Evolutionary conservation across 1,140 invertebrate genomes (phyloP), one percentile per base, ranked within the genome.

Genomic region (Ephestia elutella): DNA sequence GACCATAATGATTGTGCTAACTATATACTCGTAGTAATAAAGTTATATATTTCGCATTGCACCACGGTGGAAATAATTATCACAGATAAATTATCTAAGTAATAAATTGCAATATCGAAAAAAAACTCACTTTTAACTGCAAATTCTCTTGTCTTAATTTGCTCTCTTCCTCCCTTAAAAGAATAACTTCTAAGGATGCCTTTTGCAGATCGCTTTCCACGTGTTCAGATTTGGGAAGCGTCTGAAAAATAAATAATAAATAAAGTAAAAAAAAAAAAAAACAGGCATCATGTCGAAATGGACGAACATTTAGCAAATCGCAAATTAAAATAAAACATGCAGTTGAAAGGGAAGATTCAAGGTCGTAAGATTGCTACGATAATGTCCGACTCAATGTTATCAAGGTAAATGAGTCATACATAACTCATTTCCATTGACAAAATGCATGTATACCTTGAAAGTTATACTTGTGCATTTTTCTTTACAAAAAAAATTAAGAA

Each of bases 121-220:
- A 63, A 66, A 57, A 49, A 68, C 71, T 87, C 90, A 94, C 94
- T 92, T 94, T 96, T 73, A 96, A 90, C 80, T 92, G 90, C 64
- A 95, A 82, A 90, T 95, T 95, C 87, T 96, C 95, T 86, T 95
- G 93, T 88, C 93, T 91, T 77, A 96, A 89, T 84, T 91, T 91
- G 80, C 91, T 93, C 75, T 94, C 93, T 70, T 94, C 92, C 81
- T 95, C 94, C 78, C 93, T 91, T 68, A 96, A 89, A 84, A 91
- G 90, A 82, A 92, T 93, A 35, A 95, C 91, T 89, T 96, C 94
- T 66, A 91, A 91, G 59, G 92, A 89, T 60, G 92, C 93, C 83
- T 92, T 93, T 74, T 91, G 88, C 67, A 93, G 78, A 83, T 94
- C 93, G 59, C 61, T 83, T 70, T 79, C 89, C 63, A 71, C 65